Evolutionary conservation across 2,113 vertebrate species (phyloP), one percentile per base, ranked within the genome.

Genomic region (Oncorhynchus masou): DNA sequence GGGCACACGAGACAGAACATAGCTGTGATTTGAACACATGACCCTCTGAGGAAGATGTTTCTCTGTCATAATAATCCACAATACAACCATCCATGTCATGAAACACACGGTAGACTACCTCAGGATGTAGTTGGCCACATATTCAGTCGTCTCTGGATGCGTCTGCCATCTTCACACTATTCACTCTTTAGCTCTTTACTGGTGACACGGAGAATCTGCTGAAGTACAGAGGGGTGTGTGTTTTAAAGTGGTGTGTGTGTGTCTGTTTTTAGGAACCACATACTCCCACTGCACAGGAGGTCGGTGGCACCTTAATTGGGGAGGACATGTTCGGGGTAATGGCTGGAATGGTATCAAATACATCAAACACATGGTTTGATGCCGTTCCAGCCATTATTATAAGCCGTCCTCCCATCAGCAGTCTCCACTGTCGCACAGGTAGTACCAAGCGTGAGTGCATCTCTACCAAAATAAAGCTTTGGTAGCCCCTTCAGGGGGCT

Each of bases 31-130:
- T 62, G 59, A 22, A 62, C 59, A 62, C n/a, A 62, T n/a, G 19
- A 62, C 15, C 19, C n/a, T 62, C 59, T 24, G 59, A n/a, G 19
- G 19, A 62, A 62, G 59, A 62, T 62, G 59, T 22, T 8, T n/a
- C 39, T 20, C 54, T 57, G 54, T 15, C 15, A n/a, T 34, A 19
- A 67, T 29, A 13, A 39, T 68, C 16, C 8, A 39, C 19, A 34
- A 6, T 20, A 68, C 2, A 16, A 39, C 1, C 4, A 34, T n/a
- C 31, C 29, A 34, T 19, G 27, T 39, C 5, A 19, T 69, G 1
- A 4, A 19, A n/a, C 31, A 25, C 60, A 3, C 22, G 11, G 20
- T 49, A 39, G 72, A 85, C 57, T 82, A 91, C 89, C 89, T 91
- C 77, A 69, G 74, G 88, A 69, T 84, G 45, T 70, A 72, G 77